Conservation (phyloP, 2,797 vertebrate genomes). For the Urophycis tenuis region DNA sequence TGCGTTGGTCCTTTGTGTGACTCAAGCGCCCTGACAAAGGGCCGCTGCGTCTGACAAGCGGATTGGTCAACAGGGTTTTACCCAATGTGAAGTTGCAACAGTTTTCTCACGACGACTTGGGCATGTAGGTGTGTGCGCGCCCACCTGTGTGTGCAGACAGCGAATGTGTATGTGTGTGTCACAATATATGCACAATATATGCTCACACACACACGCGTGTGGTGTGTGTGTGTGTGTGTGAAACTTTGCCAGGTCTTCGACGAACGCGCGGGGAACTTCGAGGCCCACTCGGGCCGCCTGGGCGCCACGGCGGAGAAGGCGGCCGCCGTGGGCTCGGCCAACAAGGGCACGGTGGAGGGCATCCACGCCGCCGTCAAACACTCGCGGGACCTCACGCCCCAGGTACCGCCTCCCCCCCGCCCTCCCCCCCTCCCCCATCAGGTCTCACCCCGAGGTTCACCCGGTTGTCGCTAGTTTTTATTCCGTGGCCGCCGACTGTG, state of each 20-base stretch:
- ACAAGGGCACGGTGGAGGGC: constrained; percentile 90
- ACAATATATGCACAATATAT: background rate
- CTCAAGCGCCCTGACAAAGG: background rate
- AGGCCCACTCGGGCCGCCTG: constrained; percentile 85
- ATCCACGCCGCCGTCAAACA: constrained; percentile 94
- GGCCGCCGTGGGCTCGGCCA: constrained; percentile 94
- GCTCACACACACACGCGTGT: background rate
- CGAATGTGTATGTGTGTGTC: background rate
- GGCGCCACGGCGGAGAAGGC: constrained; percentile 96
- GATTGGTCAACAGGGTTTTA: background rate
- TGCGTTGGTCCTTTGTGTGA: background rate
- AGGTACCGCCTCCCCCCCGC: constrained; percentile 69
- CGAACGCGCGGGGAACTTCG: constrained; percentile 92
- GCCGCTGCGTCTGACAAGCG: background rate
- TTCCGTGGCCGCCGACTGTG: background rate
- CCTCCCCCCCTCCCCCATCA: background rate
- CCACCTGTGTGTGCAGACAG: too few relatives aligned
- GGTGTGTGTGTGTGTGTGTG: constrained; percentile 1
- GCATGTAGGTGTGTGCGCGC: too few relatives aligned
- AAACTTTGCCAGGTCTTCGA: constrained; percentile 81
- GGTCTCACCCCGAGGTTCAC: background rate
- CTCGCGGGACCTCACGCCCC: constrained; percentile 90
- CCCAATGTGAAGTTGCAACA: background rate
- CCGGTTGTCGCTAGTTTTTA: background rate
- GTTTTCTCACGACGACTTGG: background rate